Conservation (phyloP, 1,140 invertebrate genomes). For the Eubasilissa regina region DNA sequence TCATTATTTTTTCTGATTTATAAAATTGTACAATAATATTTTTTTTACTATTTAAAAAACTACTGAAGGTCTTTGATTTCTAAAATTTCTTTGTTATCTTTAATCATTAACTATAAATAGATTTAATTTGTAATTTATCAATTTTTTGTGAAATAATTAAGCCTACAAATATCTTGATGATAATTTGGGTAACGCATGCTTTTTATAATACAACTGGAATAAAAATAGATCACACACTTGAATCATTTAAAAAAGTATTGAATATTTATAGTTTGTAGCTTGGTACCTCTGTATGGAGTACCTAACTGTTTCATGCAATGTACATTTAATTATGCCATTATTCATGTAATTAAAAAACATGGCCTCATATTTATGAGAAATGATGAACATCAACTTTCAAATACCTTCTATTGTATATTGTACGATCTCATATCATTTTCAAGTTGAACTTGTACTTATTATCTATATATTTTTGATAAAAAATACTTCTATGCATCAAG, state of each 20-base stretch:
- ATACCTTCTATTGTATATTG: background rate
- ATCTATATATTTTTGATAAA: too few relatives aligned
- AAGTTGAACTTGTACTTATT: too few relatives aligned
- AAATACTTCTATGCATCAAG: too few relatives aligned
- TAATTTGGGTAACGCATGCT: too few relatives aligned
- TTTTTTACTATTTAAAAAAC: background rate
- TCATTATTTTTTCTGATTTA: background rate
- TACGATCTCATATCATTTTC: background rate
- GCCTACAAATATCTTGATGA: too few relatives aligned
- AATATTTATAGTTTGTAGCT: background rate
- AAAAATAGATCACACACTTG: too few relatives aligned
- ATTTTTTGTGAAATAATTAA: too few relatives aligned
- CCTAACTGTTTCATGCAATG: constrained; percentile 21
- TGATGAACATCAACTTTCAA: background rate
- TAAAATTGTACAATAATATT: background rate
- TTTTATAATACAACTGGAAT: too few relatives aligned
- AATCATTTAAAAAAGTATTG: background rate
- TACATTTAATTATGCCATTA: constrained; percentile 7
- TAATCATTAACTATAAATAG: too few relatives aligned
- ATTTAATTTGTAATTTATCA: too few relatives aligned
- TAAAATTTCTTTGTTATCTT: too few relatives aligned
- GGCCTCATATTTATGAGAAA: background rate
- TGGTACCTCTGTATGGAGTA: background rate
- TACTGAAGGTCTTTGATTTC: too few relatives aligned
- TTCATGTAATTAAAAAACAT: constrained; percentile 6